Conservation (phyloP, 2,888 invertebrate species). For the Panopea generosa region DNA sequence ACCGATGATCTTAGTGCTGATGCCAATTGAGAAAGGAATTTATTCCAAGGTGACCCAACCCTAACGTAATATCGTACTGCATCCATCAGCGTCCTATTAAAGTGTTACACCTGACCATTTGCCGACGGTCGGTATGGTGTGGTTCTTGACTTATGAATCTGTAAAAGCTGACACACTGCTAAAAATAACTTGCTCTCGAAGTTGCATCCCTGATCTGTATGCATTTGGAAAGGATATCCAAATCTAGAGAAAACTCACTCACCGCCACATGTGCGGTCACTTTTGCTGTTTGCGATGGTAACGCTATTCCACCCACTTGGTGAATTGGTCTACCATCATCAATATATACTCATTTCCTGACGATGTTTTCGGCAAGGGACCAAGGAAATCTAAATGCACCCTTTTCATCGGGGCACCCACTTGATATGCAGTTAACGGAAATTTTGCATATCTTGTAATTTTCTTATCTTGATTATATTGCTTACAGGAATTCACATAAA, state of each 20-base stretch:
- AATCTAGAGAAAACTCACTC: conserved; percentile 23
- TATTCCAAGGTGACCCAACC: conserved; percentile 13
- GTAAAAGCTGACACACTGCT: too few species aligned
- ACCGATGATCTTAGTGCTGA: conserved; percentile 20
- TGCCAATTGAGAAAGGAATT: conserved; percentile 4
- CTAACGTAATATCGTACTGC: conserved; percentile 4
- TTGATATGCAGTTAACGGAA: conserved; percentile 89
- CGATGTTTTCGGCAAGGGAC: conserved; percentile 27
- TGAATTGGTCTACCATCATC: conserved; percentile 39
- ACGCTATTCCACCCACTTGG: conserved; percentile 42
- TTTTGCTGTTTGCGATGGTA: conserved; percentile 30
- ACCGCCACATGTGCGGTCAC: conserved; percentile 28
- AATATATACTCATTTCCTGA: conserved; percentile 26
- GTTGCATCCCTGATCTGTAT: conserved; percentile 31
- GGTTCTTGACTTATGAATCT: too few species aligned
- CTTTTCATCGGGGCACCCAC: conserved; percentile 87
- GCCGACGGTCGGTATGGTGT: conserved; percentile 31
- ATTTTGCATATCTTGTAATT: neutral
- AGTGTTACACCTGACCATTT: conserved; percentile 30
- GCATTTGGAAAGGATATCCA: conserved; percentile 26
- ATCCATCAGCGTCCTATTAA: conserved; percentile 21
- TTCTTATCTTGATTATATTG: conserved; percentile 26
- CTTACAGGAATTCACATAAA: conserved; percentile 6
- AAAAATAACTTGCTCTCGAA: conserved; percentile 25
- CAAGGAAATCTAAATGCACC: conserved; percentile 38